Conservation (phyloP, 2,797 vertebrate species). For the Bradypus variegatus region DNA sequence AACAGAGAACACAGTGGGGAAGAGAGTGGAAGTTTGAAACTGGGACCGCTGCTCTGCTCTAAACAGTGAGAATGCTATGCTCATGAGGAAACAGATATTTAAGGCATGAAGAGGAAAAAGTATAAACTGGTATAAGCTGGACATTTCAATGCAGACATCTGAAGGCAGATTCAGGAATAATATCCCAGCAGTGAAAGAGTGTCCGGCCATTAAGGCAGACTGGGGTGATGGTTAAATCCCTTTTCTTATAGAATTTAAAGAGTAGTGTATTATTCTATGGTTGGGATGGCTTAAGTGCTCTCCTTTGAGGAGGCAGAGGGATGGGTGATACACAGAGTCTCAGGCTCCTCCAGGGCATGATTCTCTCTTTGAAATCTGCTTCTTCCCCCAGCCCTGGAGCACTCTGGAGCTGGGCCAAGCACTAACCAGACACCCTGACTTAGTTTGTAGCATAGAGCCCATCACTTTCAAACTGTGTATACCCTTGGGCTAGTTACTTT, state of each 20-base stretch:
- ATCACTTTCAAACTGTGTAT: background rate
- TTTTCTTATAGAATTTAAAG: background rate
- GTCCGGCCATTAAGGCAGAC: background rate
- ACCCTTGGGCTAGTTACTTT: background rate
- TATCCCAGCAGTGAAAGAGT: background rate
- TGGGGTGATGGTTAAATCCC: background rate
- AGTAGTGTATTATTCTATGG: background rate
- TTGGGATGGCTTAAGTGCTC: background rate
- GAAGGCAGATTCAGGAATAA: background rate
- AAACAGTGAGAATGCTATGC: background rate
- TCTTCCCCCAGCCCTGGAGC: background rate
- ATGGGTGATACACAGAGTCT: background rate
- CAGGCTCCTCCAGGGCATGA: background rate
- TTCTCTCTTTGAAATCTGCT: background rate
- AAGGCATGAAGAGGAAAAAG: background rate
- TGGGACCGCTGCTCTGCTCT: background rate
- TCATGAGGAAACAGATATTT: background rate
- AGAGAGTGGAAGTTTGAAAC: background rate
- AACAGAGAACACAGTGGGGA: background rate
- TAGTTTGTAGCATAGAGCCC: background rate
- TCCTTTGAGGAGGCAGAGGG: background rate
- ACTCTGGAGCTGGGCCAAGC: background rate
- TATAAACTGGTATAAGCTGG: background rate
- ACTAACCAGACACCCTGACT: background rate
- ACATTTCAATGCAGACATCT: background rate